Evolutionary conservation across 2,797 vertebrate genomes (phyloP), one percentile per base, ranked within the genome.

Genomic region (Sandelia bainsii): DNA sequence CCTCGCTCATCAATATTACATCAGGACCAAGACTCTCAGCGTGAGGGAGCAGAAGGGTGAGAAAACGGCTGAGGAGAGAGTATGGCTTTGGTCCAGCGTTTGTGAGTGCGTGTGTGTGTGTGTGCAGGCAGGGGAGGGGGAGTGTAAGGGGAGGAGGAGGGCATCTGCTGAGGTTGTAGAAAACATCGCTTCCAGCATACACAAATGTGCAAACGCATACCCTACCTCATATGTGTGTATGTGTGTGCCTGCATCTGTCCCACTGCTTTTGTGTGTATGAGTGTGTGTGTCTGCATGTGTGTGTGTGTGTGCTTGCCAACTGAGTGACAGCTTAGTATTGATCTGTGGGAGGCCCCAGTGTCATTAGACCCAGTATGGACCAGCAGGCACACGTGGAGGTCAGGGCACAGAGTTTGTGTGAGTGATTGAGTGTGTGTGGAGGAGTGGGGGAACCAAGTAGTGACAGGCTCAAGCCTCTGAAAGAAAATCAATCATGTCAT

Each of bases 401-500:
- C 96, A 97, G 96, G 96, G 96, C 95, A 91, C 81, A 69, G 84
- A 73, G 86, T 89, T 81, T 83, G 83, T 79, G 17, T 60, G 70
- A 69, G 42, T 61, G 68, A 64, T 46, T 80, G 64, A 39, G 32
- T 61, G 57, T 65, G 39, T 57, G 76, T 62, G 73, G 14, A 60
- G 56, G 69, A 77, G 71, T 64, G 82, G 80, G 79, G 66, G 85
- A 80, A 84, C 89, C 89, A 93, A 96, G 96, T 95, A 96, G 96
- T 97, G 96, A 97, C 96, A 97, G 95, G 95, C 96, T 93, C 89
- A 91, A 92, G 90, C 90, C 85, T 96, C 94, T 97, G 97, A 98
- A 97, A 96, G 97, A 97, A 97, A 98, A 98, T 98, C 97, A 96
- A 98, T 98, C 92, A 94, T 97, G 96, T 98, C 97, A 98, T 98